Base-by-base conservation (phyloP, 2,888 invertebrate genomes). In the Ischnura elegans region DNA sequence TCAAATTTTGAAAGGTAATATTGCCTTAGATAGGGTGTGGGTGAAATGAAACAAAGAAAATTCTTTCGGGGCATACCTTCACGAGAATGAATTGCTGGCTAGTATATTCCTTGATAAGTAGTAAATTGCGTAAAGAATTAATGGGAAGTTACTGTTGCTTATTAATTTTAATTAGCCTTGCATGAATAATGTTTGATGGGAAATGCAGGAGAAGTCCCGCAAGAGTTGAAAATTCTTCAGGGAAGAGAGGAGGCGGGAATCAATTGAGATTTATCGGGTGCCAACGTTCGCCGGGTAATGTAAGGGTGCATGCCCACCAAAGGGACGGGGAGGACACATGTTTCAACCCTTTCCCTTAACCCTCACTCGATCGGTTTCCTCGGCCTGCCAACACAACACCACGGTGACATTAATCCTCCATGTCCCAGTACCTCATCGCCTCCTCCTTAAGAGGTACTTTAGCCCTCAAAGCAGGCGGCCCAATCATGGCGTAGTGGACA, bases 401-500 rank as follows among this genome's bases (percentile, higher is more conserved):
- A 16, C 55, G 47, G n/a, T 13, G 13, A 47, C 87, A 87, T 87
- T 51, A 87, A 87, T 87, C 51, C 51, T 55, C 42, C 51, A 36
- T 8, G 29, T 10, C 13, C 10, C 36, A 76, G 29, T 66, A 36
- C 36, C 36, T 76, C 76, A 76, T 36, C 76, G 76, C 76, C 51
- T 36, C n/a, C n/a, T n/a, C n/a, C n/a, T n/a, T 51, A 29, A 87
- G 55, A 2, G n/a, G n/a, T n/a, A 3, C 76, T 13, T 36, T n/a
- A 4, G 76, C 76, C 76, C 29, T 76, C 76, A 76, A 36, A 76
- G 76, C 36, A 61, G n/a, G 61, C 25, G 25, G 3, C 29, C 36
- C 87, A 19, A n/a, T 29, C 47, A n/a, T 21, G 21, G 36, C 42
- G 3, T 21, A 5, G 47, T 29, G n/a, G 51, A 55, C 87, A 55